Conservation (phyloP, 2,797 vertebrate species). For the Astyanax mexicanus region DNA sequence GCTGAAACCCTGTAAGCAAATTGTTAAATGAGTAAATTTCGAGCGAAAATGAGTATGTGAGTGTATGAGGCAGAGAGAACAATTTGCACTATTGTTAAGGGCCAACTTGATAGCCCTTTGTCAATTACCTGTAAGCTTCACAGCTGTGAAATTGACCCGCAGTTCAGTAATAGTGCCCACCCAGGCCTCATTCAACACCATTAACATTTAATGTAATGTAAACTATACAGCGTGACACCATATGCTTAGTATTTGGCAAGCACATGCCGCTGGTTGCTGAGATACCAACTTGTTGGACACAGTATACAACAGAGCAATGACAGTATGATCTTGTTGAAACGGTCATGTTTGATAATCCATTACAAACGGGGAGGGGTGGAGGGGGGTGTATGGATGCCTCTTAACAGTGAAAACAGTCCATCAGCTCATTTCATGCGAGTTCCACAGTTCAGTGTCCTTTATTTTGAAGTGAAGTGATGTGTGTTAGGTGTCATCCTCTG, state of each 20-base stretch:
- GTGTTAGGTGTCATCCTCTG: conserved; percentile 27
- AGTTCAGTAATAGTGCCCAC: conserved; percentile 10
- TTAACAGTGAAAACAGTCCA: background rate
- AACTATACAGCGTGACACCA: conserved; percentile 8
- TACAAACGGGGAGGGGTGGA: too few relatives aligned
- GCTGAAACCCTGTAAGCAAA: conserved; percentile 52
- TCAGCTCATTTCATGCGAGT: background rate
- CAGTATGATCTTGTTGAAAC: conserved; percentile 7
- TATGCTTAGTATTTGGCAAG: conserved; percentile 13
- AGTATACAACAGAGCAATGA: background rate
- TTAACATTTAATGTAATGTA: conserved; percentile 41
- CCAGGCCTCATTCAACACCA: conserved; percentile 12
- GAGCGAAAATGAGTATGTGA: conserved; percentile 58
- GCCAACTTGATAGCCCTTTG: background rate
- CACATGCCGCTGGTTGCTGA: background rate
- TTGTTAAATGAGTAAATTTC: conserved; percentile 32
- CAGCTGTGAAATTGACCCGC: conserved; percentile 48
- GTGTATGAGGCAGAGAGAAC: conserved; percentile 34
- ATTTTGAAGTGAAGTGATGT: conserved; percentile 27
- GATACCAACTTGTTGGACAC: background rate
- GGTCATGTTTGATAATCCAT: background rate
- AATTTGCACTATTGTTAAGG: conserved; percentile 12
- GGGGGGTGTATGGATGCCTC: background rate
- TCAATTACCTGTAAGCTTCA: conserved; percentile 24
- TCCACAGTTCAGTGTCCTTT: background rate